Evolutionary conservation across 2,888 invertebrate genomes (phyloP).

Genomic region (Encarsia formosa): DNA sequence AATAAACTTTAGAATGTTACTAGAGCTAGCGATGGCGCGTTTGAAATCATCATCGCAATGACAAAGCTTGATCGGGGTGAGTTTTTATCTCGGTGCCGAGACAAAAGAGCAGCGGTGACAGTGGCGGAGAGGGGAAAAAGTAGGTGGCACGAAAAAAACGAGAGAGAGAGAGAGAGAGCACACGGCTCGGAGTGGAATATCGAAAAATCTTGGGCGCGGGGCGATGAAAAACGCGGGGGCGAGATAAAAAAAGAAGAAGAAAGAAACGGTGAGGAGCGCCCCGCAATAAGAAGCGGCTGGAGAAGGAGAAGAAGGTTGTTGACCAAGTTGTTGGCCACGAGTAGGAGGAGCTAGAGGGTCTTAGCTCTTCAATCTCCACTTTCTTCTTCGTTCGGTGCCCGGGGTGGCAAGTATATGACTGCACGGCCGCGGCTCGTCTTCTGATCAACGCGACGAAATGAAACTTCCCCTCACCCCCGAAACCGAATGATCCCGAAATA

Average conservation of each 20-base stretch:
- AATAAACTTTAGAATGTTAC: no score
- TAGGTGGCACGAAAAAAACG: background rate
- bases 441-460: constrained; percentile 9
- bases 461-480: constrained; percentile 5
- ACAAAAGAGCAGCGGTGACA: no score
- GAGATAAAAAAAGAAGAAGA: background rate
- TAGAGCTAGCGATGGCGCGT: no score
- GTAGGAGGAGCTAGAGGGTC: background rate
- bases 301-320: constrained; percentile 12
- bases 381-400: no score
- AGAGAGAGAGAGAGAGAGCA: background rate
- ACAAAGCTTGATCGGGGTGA: no score
- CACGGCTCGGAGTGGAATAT: no score
- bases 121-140: background rate
- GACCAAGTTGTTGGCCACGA: constrained; percentile 16
- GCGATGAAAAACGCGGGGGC: background rate
- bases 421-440: constrained; percentile 27
- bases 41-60: no score
- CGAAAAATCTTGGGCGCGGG: background rate
- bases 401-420: no score
- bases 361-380: no score
- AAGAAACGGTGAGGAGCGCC: background rate
- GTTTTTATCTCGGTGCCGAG: no score
- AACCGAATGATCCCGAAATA: no score
- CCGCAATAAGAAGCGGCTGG: constrained; percentile 1